phyloP scores from a whole-genome alignment of 2,797 vertebrate species.

The Clarias pachynema region DNA sequence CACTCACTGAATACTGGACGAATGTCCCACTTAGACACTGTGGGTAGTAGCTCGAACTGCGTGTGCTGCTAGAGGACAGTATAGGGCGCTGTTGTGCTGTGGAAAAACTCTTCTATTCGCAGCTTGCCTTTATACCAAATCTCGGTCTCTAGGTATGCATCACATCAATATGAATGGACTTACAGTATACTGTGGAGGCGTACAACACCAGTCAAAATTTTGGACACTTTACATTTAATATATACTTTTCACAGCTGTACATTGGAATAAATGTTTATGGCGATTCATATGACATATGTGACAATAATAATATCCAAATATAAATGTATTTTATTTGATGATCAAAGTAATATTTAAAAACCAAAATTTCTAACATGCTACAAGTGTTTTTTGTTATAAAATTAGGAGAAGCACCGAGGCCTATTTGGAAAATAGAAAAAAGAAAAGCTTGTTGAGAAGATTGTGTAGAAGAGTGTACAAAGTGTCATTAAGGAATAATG shows the following conservation, averaged over 20 bases:
- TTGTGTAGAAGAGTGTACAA: neutral
- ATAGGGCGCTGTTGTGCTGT: conserved; percentile 51
- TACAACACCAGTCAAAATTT: neutral
- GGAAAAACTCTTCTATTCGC: neutral
- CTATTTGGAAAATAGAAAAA: neutral
- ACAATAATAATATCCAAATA: neutral
- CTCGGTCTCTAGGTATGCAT: neutral
- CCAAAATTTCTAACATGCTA: too few species aligned
- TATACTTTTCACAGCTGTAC: neutral
- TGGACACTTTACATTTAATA: neutral
- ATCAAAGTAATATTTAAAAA: neutral
- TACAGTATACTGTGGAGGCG: neutral
- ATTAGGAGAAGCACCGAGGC: neutral
- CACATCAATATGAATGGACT: conserved; percentile 11
- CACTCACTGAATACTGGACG: conserved; percentile 3
- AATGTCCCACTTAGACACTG: neutral
- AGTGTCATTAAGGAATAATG: neutral
- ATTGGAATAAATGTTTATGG: neutral
- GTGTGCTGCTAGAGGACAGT: conserved; percentile 26
- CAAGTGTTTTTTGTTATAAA: neutral
- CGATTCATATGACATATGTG: neutral
- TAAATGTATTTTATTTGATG: neutral
- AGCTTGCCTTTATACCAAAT: neutral
- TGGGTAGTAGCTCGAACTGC: neutral
- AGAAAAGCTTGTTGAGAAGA: neutral